Evolutionary conservation across 2,888 invertebrate genomes (phyloP).

Genomic region (Chalcosyrphus nemorum): DNA sequence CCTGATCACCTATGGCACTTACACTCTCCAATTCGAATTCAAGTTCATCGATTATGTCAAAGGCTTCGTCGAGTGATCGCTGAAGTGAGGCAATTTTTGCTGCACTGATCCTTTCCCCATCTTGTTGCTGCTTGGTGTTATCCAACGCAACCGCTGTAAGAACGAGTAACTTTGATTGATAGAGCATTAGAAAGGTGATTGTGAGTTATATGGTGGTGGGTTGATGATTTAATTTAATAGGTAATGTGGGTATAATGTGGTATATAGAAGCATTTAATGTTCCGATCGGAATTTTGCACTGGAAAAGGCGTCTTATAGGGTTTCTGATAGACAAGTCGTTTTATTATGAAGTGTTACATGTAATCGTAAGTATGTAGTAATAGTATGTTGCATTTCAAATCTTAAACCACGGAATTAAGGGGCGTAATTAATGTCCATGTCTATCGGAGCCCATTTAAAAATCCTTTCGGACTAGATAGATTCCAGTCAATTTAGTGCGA

Average conservation of each 20-base stretch:
- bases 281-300: neutral
- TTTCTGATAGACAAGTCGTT: no score
- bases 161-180: slow-evolving; percentile 22
- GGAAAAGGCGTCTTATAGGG: neutral
- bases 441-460: no score
- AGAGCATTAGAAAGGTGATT: neutral
- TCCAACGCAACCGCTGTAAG: neutral
- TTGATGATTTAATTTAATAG: neutral
- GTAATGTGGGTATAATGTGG: neutral
- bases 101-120: slow-evolving; percentile 66
- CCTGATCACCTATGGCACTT: slow-evolving; percentile 52
- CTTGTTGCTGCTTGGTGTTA: slow-evolving; percentile 63
- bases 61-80: slow-evolving; percentile 77
- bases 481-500: no score
- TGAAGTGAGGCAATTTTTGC: slow-evolving; percentile 75
- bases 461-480: no score
- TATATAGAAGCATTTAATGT: neutral
- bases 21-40: slow-evolving; percentile 81
- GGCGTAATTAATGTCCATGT: no score
- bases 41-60: slow-evolving; percentile 80
- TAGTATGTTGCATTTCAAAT: no score
- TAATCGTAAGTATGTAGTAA: no score
- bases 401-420: no score
- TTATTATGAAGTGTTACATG: no score
- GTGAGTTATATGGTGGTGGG: neutral